Conservation (phyloP, 2,113 vertebrate species). For the Peromyscus maniculatus region DNA sequence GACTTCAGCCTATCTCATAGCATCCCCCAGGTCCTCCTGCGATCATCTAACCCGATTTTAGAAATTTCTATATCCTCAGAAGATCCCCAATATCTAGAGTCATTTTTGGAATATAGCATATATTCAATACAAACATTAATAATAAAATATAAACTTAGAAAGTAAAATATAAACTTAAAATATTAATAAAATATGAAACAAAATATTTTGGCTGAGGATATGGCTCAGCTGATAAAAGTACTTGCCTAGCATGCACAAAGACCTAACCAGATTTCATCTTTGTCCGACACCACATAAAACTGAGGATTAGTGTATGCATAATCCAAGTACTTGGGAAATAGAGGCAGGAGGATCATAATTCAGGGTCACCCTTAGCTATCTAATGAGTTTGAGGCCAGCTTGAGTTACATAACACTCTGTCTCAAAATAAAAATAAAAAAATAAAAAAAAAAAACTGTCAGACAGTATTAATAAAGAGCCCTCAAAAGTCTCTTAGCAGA, state of each 20-base stretch:
- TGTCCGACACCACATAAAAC: background rate
- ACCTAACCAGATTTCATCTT: background rate
- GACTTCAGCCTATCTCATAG: background rate
- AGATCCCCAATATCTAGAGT: background rate
- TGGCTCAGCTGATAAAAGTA: background rate
- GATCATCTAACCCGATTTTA: background rate
- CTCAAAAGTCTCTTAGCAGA: slow-evolving; percentile 17
- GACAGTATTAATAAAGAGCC: background rate
- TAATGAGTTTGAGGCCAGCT: background rate
- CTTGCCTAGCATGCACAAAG: background rate
- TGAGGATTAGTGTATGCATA: background rate
- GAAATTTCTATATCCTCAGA: slow-evolving; percentile 35
- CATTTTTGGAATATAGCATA: slow-evolving; percentile 34
- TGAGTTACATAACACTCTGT: background rate
- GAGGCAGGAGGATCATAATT: background rate
- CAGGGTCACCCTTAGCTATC: background rate
- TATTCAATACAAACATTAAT: background rate
- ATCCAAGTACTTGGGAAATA: background rate
- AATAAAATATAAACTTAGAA: background rate
- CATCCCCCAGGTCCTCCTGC: background rate
- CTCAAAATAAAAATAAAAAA: background rate
- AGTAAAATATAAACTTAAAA: background rate
- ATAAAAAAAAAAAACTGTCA: background rate
- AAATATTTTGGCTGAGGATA: background rate
- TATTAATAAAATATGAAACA: slow-evolving; percentile 28